These are phyloP conservation scores for Leptocoma aspasia DNA, from an alignment of 2,113 vertebrate species.

Conservation along the genomic window DNA sequence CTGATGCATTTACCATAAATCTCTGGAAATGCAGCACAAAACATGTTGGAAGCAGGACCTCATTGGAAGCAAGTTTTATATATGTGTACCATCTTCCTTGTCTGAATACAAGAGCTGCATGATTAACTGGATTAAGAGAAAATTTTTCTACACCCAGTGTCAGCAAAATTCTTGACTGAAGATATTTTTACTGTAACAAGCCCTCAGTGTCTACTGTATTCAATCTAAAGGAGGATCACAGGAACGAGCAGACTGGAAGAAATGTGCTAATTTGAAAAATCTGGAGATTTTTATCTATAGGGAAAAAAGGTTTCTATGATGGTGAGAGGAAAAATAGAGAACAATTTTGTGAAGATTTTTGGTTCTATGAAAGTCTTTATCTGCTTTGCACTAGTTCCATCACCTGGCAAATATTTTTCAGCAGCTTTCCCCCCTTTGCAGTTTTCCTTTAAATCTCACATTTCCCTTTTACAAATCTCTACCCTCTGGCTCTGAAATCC, in stretches of 20 bases:
- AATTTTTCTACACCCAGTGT: neutral
- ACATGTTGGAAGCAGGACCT: neutral
- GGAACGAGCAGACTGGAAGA: neutral
- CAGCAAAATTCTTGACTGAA: neutral
- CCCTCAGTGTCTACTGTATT: neutral
- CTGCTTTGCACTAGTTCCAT: neutral
- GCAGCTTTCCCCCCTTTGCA: neutral
- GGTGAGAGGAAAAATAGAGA: neutral
- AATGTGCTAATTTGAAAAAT: constrained; percentile 1
- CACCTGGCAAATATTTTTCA: neutral
- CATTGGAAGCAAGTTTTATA: neutral
- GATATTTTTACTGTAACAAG: neutral
- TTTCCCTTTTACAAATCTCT: neutral
- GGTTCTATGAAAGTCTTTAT: neutral
- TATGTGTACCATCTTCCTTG: neutral
- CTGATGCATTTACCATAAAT: constrained; percentile 2
- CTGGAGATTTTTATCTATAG: neutral
- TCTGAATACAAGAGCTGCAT: neutral
- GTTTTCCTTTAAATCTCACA: neutral
- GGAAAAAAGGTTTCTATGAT: neutral
- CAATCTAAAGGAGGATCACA: neutral
- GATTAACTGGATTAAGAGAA: neutral
- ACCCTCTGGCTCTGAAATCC: neutral
- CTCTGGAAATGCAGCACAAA: neutral
- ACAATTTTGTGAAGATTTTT: neutral